Conservation (phyloP, 2,113 vertebrate species). For the Labeo rohita region DNA sequence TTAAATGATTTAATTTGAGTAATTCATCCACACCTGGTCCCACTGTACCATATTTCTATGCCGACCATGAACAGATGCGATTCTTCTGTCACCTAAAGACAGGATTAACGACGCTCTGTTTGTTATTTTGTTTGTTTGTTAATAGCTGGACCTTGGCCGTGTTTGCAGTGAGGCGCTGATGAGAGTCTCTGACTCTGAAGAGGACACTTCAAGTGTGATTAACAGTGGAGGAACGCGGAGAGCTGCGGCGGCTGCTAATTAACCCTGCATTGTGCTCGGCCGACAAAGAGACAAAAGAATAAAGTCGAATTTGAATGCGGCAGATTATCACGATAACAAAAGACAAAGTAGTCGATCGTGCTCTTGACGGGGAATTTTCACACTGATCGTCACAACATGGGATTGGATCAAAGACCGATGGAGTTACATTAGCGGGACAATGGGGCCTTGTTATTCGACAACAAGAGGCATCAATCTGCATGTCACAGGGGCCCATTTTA, state of each 20-base stretch:
- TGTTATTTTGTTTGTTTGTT: constrained; percentile 70
- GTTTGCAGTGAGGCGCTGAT: constrained; percentile 64
- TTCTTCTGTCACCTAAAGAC: constrained; percentile 57
- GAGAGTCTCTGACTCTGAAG: constrained; percentile 68
- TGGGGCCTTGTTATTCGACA: constrained; percentile 74
- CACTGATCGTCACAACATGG: constrained; percentile 77
- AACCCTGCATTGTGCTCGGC: constrained; percentile 78
- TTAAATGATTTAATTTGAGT: neutral
- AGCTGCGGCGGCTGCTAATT: constrained; percentile 82
- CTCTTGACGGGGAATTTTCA: constrained; percentile 79
- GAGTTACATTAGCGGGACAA: constrained; percentile 79
- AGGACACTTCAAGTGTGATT: constrained; percentile 78
- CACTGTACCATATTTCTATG: neutral
- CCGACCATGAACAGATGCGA: neutral
- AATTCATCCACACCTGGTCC: neutral
- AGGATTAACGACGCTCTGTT: constrained; percentile 64
- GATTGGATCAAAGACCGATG: constrained; percentile 81
- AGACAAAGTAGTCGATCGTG: constrained; percentile 76
- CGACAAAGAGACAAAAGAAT: constrained; percentile 83
- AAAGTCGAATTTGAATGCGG: constrained; percentile 81
- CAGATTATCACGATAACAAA: constrained; percentile 82
- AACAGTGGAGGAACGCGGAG: constrained; percentile 74
- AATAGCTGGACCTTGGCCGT: constrained; percentile 66
- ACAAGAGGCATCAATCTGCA: constrained; percentile 73
- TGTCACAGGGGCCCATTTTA: constrained; percentile 53